Conservation (phyloP, 2,888 invertebrate genomes). For the Theodoxus fluviatilis region DNA sequence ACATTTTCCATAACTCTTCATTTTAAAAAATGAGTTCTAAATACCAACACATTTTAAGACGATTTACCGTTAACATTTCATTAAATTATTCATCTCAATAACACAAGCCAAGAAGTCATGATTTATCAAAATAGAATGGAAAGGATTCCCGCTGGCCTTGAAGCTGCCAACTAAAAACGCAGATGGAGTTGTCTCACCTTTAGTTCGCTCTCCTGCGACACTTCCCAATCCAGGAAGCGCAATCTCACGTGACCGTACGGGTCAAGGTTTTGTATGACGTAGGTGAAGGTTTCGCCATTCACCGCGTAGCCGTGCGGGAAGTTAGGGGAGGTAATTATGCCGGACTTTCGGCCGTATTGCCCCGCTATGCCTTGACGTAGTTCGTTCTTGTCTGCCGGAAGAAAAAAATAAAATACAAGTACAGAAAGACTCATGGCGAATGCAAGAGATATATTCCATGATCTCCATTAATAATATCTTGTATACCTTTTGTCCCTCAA, state of each 20-base stretch:
- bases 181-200: constrained; percentile 50
- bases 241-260: constrained; percentile 53
- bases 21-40: no score
- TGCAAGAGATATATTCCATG: not conserved
- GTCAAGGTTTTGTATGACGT: constrained; percentile 53
- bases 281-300: constrained; percentile 58
- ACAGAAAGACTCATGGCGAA: not conserved
- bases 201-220: constrained; percentile 50
- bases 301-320: constrained; percentile 56
- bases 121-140: no score
- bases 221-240: constrained; percentile 58
- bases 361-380: constrained; percentile 46
- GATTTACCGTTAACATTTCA: no score
- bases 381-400: constrained; percentile 48
- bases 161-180: no score
- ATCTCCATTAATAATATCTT: not conserved
- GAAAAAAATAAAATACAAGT: constrained; percentile 11
- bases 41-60: no score
- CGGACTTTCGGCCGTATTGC: constrained; percentile 40
- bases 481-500: not conserved
- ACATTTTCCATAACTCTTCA: no score
- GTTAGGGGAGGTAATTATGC: constrained; percentile 52
- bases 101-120: no score
- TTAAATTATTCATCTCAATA: no score
- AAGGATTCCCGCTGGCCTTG: no score